Base-by-base conservation (phyloP, 2,888 invertebrate genomes). In the Netelia melanura region DNA sequence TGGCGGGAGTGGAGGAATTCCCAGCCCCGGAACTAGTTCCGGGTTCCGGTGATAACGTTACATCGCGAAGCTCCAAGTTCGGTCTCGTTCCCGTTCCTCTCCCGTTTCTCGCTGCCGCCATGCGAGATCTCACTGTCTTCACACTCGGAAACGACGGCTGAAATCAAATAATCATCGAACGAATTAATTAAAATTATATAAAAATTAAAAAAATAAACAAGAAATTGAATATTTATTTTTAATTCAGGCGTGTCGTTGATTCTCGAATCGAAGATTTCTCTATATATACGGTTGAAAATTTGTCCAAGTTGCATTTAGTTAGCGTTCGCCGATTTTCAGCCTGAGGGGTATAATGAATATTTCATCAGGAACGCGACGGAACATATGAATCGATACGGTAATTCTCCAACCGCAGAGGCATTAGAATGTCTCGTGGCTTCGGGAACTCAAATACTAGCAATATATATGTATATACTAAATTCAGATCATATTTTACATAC, bases 91-190 rank as follows among this genome's bases (percentile, higher is more conserved):
- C 67, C 25, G 61, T 23, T 44, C 38, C 21, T 61, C 44, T 68
- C 14, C 1, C 61, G 5, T 2, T 62, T 17, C 44, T 76, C 48
- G 58, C 71, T 23, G 77, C 48, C 11, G 71, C 54, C 11, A 86
- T 44, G 81, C 75, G 74, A 0, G 82, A 65, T 75, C 64, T 81
- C 52, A 84, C 75, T 17, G 75, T 84, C 67, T 79, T 84, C 23
- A 81, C 44, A 43, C 78, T 81, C 48, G 70, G 23, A 44, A 81
- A 76, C 8, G 76, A 81, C n/a, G 77, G 68, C 86, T 86, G 78
- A 23, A 83, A 83, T 56, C 68, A 25, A 8, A 8, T 5, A 38
- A 71, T n/a, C 25, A n/a, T 21, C 21, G 21, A 25, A 17, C 17
- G 17, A n/a, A n/a, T 3, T 38, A 43, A 9, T 38, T 30, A 17